Conservation (phyloP, 2,113 vertebrate genomes). For the Alligator sinensis region DNA sequence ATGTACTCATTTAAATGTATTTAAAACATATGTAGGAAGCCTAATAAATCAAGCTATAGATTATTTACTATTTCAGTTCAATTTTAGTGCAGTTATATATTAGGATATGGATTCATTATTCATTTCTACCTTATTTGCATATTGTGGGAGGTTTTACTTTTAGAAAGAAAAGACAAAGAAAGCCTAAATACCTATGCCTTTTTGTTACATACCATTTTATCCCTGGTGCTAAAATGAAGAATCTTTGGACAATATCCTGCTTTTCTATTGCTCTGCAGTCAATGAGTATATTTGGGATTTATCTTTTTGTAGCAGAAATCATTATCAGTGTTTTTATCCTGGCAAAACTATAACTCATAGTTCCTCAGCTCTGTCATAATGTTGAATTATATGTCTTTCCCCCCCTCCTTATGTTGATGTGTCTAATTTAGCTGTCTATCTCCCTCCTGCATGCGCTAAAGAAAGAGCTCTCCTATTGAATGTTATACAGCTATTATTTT, state of each 20-base stretch:
- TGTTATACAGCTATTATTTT: background rate
- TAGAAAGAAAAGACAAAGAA: background rate
- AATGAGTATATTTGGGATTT: background rate
- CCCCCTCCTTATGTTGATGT: background rate
- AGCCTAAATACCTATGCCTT: background rate
- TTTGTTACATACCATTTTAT: background rate
- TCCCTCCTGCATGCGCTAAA: too few species aligned
- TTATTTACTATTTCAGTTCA: background rate
- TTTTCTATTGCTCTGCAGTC: background rate
- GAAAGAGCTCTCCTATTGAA: background rate
- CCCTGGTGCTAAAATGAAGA: background rate
- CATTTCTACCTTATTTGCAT: background rate
- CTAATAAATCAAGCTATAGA: background rate
- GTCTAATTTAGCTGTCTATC: background rate
- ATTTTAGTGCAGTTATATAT: background rate
- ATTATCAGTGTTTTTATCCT: background rate
- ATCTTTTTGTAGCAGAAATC: rapidly evolving
- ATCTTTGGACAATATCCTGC: background rate
- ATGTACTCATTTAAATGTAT: background rate
- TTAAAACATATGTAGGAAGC: background rate
- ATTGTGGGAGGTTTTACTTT: background rate
- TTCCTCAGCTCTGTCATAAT: background rate
- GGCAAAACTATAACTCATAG: background rate
- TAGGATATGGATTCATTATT: background rate
- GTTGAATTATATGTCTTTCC: background rate